phyloP scores from a whole-genome alignment of 2,113 vertebrate species.

The Eurypyga helias region DNA sequence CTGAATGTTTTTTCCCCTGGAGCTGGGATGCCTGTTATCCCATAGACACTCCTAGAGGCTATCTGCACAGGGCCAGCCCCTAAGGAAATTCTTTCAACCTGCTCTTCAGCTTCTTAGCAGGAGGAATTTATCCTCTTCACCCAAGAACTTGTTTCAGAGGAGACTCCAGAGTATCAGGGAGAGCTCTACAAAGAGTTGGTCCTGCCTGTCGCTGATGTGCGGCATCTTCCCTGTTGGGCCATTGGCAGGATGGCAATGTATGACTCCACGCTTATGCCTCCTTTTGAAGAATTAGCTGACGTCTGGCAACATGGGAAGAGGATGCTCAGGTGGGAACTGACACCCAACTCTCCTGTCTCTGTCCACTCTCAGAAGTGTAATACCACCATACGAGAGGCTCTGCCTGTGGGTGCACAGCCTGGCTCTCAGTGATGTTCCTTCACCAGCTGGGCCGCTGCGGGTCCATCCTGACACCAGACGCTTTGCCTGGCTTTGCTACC shows the following conservation, averaged over 20 bases:
- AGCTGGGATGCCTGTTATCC: background rate
- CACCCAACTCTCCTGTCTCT: background rate
- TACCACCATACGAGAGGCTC: background rate
- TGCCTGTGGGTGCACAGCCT: background rate
- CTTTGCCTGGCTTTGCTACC: background rate
- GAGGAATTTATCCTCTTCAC: background rate
- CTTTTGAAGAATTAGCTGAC: background rate
- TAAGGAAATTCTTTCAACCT: background rate
- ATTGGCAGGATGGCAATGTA: background rate
- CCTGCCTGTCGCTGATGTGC: background rate
- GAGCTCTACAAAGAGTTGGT: background rate
- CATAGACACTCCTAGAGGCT: background rate
- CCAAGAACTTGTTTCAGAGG: background rate
- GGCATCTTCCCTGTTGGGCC: background rate
- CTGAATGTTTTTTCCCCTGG: background rate
- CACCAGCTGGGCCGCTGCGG: accelerated
- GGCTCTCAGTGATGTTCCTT: background rate
- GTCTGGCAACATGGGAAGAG: background rate
- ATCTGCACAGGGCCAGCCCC: background rate
- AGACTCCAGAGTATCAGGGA: background rate
- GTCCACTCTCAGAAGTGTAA: background rate
- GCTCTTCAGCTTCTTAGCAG: background rate
- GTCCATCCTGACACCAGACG: background rate
- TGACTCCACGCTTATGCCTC: background rate
- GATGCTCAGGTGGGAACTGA: background rate